Conservation (phyloP, 1,140 invertebrate genomes). For the Pectinophora gossypiella region DNA sequence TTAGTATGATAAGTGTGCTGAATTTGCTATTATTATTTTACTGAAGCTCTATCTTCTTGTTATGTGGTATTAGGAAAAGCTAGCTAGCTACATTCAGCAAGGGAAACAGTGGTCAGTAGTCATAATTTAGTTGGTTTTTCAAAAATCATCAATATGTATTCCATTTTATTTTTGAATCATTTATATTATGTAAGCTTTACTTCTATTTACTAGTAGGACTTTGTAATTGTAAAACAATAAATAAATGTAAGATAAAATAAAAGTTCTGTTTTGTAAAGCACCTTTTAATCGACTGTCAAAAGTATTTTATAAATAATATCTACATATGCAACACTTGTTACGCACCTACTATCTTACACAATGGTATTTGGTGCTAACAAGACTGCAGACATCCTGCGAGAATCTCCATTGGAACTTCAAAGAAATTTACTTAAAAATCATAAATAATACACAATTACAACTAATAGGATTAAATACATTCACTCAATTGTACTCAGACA, state of each 20-base stretch:
- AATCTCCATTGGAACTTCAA: slow-evolving; percentile 31
- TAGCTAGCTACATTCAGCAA: no score
- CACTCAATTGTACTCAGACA: slow-evolving; percentile 50
- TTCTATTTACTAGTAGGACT: no score
- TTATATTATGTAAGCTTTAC: no score
- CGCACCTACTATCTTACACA: slow-evolving; percentile 35
- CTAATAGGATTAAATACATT: slow-evolving; percentile 71
- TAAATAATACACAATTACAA: slow-evolving; percentile 56
- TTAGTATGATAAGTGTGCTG: no score
- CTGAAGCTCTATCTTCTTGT: neutral
- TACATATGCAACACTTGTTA: slow-evolving; percentile 41
- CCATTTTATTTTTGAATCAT: no score
- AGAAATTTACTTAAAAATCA: slow-evolving; percentile 48
- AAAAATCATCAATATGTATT: no score
- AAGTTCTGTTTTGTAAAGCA: slow-evolving; percentile 51
- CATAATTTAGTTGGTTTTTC: no score
- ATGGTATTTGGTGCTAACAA: slow-evolving; percentile 43
- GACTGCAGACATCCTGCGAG: slow-evolving; percentile 35
- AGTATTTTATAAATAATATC: slow-evolving; percentile 63
- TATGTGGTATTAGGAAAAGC: neutral
- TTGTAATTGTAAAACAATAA: no score
- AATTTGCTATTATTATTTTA: neutral
- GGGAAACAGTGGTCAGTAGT: no score
- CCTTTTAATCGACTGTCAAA: slow-evolving; percentile 70
- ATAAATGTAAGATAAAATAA: slow-evolving; percentile 23